These are phyloP conservation scores for Drosophila mimetica DNA, from an alignment of 2,888 invertebrate genomes.

Conservation along the genomic window DNA sequence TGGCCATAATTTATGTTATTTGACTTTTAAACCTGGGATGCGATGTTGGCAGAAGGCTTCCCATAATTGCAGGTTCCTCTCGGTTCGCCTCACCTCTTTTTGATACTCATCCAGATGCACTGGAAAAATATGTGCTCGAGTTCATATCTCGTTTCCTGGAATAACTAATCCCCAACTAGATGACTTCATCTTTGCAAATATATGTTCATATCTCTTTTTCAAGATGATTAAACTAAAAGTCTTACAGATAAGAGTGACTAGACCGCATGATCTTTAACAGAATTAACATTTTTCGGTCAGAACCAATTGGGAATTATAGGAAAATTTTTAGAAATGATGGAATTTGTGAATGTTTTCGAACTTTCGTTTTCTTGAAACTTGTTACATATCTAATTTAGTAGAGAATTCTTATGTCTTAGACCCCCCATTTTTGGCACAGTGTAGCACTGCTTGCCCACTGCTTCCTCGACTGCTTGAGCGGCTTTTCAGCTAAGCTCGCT, in stretches of 20 bases:
- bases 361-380: too few relatives aligned
- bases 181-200: background rate
- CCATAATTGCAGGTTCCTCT: constrained; percentile 59
- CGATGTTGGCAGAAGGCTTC: constrained; percentile 35
- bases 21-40: constrained; percentile 59
- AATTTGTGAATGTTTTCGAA: too few relatives aligned
- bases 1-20: constrained; percentile 75
- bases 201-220: background rate
- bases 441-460: constrained; percentile 12
- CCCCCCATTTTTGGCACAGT: background rate
- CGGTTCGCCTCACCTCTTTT: constrained; percentile 2
- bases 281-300: background rate
- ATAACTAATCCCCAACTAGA: background rate
- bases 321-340: background rate
- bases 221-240: background rate
- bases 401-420: too few relatives aligned
- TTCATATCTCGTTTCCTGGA: background rate
- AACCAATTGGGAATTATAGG: background rate
- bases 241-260: background rate
- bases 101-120: constrained; percentile 11
- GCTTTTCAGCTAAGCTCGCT: constrained; percentile 39
- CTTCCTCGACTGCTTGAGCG: constrained; percentile 2
- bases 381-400: too few relatives aligned
- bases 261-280: background rate
- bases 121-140: background rate